Evolutionary conservation across 2,113 vertebrate species (phyloP).

Genomic region (Corvus hawaiiensis): DNA sequence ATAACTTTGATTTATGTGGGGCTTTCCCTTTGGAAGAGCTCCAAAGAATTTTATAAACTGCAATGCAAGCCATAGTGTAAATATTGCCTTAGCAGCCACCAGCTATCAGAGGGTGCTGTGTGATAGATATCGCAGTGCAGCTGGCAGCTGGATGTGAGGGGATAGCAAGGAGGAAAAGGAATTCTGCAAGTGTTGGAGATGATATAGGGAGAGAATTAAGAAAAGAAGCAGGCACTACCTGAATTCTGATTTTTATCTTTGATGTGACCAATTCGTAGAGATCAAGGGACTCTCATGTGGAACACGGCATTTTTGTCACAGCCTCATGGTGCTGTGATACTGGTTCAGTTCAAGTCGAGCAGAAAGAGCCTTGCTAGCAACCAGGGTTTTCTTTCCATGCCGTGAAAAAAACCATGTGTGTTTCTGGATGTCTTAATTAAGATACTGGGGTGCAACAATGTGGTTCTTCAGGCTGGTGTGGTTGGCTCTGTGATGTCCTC

Average conservation of each 20-base stretch:
- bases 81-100: neutral
- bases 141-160: neutral
- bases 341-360: neutral
- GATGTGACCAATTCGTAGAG: neutral
- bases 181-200: accelerated
- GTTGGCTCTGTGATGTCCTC: neutral
- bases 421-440: neutral
- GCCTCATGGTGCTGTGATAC: neutral
- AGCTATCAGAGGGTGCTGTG: neutral
- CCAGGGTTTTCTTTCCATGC: neutral
- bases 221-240: neutral
- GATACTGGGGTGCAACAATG: neutral
- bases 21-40: constrained; percentile 30
- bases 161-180: neutral
- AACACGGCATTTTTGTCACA: neutral
- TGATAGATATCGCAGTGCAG: neutral
- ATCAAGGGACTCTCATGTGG: neutral
- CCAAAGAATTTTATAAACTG: constrained; percentile 5
- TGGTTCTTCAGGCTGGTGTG: neutral
- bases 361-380: neutral
- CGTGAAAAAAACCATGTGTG: accelerated
- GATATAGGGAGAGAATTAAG: neutral
- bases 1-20: neutral
- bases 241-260: neutral
- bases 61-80: neutral